Conservation (phyloP, 2,113 vertebrate genomes). For the Muscicapa adusta region DNA sequence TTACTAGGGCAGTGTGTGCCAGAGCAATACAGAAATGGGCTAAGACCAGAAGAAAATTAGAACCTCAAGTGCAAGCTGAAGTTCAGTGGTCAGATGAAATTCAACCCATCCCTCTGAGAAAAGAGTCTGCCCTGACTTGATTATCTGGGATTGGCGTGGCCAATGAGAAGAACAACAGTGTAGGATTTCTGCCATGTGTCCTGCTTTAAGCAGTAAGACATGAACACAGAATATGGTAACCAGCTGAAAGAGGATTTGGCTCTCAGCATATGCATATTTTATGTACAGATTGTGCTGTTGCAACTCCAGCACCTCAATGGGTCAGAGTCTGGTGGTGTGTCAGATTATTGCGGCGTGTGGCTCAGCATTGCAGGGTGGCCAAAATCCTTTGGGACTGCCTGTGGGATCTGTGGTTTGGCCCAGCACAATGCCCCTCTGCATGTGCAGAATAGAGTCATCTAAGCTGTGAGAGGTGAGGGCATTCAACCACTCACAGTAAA, state of each 20-base stretch:
- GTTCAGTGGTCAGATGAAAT: conserved; percentile 16
- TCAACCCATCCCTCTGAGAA: conserved; percentile 16
- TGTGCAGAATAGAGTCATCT: neutral
- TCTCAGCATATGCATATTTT: neutral
- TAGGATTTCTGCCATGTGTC: conserved; percentile 35
- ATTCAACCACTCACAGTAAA: neutral
- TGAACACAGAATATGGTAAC: neutral
- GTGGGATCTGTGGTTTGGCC: neutral
- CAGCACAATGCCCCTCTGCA: neutral
- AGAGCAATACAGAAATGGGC: conserved; percentile 38
- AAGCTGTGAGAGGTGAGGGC: neutral
- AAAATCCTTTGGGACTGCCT: neutral
- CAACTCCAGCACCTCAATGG: neutral
- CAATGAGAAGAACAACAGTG: neutral
- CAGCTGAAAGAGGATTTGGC: conserved; percentile 16
- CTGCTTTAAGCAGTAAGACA: neutral
- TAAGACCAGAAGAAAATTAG: conserved; percentile 50
- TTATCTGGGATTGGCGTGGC: neutral
- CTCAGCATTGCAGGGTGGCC: neutral
- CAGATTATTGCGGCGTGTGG: accelerated
- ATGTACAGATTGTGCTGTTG: neutral
- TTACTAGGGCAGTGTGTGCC: conserved; percentile 60
- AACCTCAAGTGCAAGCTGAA: conserved; percentile 23
- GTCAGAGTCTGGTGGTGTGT: neutral
- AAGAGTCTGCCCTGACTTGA: neutral